Evolutionary conservation across 2,888 invertebrate genomes (phyloP), one percentile per base, ranked within the genome.

Genomic region (Gasteruption jaculator): DNA sequence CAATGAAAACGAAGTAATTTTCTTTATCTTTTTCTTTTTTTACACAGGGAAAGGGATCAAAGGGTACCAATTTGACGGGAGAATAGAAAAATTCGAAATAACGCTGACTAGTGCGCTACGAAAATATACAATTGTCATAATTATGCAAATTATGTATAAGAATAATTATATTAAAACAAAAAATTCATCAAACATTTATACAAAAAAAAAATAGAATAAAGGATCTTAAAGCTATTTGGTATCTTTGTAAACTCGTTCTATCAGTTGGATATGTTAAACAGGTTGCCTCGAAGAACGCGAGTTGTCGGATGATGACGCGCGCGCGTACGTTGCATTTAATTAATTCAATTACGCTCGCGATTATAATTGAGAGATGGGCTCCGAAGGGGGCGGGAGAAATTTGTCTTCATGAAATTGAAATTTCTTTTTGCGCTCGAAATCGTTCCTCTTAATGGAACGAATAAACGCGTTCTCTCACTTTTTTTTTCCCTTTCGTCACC

Each of bases 181-280:
- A 34, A 38, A 52, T 46, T 53, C 48, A 43, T 58, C 34, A 52
- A 51, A 38, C 10, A 26, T 38, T 45, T 11, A 31, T 32, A 18
- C 24, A 18, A 18, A 10, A 40, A 10, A n/a, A 25, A 25, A 24
- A 39, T 22, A 32, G 7, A 41, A 41, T 10, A 35, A 31, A 27
- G 33, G 38, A n/a, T 26, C 42, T 53, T 49, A 55, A 16, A 50
- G 41, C 51, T 53, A 58, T 54, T 57, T 57, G 54, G 52, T 54
- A 49, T 54, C 49, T 44, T 48, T 39, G 36, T 33, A 43, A 50
- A 47, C 45, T 48, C 45, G 26, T 46, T 31, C 32, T 39, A 38
- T 34, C 31, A 45, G 45, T 33, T 48, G 11, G 22, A 43, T 43
- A 39, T 30, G 8, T 25, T 41, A 8, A n/a, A n/a, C n/a, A n/a